Conservation (phyloP, 2,113 vertebrate genomes). For the Stictonetta naevosa region DNA sequence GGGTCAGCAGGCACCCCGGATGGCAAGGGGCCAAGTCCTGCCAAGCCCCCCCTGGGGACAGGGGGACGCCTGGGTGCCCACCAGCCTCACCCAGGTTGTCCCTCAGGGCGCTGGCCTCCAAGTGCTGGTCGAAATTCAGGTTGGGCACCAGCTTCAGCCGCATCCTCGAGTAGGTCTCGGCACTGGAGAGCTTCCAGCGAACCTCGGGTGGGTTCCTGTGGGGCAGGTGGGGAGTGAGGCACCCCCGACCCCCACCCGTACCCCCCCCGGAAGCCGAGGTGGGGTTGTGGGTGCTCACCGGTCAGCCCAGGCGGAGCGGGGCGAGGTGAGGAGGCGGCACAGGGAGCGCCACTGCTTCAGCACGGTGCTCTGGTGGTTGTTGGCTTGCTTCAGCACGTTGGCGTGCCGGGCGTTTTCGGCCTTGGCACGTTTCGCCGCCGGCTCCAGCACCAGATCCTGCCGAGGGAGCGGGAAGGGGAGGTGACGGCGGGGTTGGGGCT, state of each 20-base stretch:
- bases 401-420: constrained; percentile 84
- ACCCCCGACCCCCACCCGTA: rapidly evolving
- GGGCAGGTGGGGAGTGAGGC: not conserved
- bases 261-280: rapidly evolving
- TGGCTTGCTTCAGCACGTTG: constrained; percentile 83
- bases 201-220: constrained; percentile 80
- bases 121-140: constrained; percentile 87
- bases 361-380: constrained; percentile 84
- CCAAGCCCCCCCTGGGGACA: rapidly evolving
- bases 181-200: constrained; percentile 89
- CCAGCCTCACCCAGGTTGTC: constrained; percentile 90
- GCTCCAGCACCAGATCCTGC: constrained; percentile 89
- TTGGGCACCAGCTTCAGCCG: constrained; percentile 96
- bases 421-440: constrained; percentile 77
- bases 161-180: constrained; percentile 96
- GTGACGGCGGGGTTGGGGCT: not conserved
- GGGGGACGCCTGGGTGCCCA: not conserved
- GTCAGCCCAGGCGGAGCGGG: constrained; percentile 90
- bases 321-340: constrained; percentile 85
- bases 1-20: not conserved
- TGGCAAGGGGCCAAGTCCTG: no score
- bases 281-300: constrained; percentile 67
- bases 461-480: rapidly evolving
- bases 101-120: constrained; percentile 91
- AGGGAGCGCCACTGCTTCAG: constrained; percentile 89